A percentile compares a stretch with the other conserved stretches of the same genome.
Conservation (phyloP, 1,140 invertebrate genomes). For the Chironomus striatipennis region DNA sequence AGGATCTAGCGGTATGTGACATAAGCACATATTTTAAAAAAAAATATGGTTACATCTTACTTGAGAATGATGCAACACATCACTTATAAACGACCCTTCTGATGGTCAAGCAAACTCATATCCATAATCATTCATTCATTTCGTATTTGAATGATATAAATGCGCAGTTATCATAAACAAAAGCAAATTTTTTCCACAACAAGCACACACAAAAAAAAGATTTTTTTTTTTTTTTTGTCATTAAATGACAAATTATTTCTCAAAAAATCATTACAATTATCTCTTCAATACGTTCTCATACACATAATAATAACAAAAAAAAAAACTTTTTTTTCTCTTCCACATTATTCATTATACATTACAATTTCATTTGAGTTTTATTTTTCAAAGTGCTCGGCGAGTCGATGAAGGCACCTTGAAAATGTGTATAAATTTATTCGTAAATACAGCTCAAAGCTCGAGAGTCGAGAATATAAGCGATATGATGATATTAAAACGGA, state of each 20-base stretch:
- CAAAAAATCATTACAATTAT: not conserved
- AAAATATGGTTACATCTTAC: too few species aligned
- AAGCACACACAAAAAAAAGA: not conserved
- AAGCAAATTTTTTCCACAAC: not conserved
- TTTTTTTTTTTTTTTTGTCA: too few species aligned
- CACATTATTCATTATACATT: too few species aligned
- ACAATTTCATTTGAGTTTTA: not conserved
- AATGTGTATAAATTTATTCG: not conserved
- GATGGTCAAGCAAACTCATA: too few species aligned
- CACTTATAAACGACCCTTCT: too few species aligned
- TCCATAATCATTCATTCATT: too few species aligned
- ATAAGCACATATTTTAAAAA: too few species aligned
- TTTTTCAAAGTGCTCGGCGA: not conserved
- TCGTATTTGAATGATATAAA: not conserved
- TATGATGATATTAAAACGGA: slow-evolving; percentile 9
- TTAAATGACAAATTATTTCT: too few species aligned
- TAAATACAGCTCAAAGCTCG: not conserved
- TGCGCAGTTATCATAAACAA: slow-evolving; percentile 12
- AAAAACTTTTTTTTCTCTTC: too few species aligned
- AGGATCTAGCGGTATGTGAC: too few species aligned
- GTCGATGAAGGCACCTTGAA: slow-evolving; percentile 2
- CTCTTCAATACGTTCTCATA: not conserved
- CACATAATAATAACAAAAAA: too few species aligned
- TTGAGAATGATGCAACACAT: too few species aligned
- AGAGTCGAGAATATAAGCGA: not conserved